Conservation (phyloP, 1,140 invertebrate genomes). For the Cryptotermes secundus region DNA sequence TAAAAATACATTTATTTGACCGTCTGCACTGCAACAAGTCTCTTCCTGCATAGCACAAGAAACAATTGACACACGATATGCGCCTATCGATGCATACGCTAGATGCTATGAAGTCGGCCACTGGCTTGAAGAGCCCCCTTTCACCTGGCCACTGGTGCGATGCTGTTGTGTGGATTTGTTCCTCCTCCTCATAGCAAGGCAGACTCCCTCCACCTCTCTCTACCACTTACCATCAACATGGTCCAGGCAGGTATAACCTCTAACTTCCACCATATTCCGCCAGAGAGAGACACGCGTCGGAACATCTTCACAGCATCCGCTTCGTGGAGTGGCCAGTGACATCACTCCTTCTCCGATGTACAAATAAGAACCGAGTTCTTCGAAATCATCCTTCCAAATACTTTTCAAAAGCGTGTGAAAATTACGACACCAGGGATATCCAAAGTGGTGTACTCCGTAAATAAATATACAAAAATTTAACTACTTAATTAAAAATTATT, state of each 20-base stretch:
- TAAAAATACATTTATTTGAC: too few species aligned
- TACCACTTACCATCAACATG: neutral
- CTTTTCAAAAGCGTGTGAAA: neutral
- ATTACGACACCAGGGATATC: neutral
- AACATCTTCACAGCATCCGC: neutral
- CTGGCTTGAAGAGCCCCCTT: neutral
- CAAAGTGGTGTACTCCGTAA: too few species aligned
- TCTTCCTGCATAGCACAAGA: too few species aligned
- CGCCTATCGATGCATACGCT: too few species aligned
- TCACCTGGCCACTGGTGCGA: constrained; percentile 4
- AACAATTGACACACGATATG: too few species aligned
- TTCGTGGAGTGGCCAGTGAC: neutral
- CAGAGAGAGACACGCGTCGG: constrained; percentile 1
- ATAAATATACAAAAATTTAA: too few species aligned
- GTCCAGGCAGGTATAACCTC: constrained; percentile 2
- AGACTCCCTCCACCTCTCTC: neutral
- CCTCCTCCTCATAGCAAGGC: neutral
- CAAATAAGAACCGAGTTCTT: neutral
- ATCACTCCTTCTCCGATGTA: neutral
- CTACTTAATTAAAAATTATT: too few species aligned
- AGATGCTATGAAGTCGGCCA: neutral
- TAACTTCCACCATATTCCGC: neutral
- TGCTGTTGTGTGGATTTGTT: neutral
- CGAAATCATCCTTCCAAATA: neutral
- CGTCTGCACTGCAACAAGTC: too few species aligned